Conservation (phyloP, 2,888 invertebrate species). For the Sceliomorpha sp. region DNA sequence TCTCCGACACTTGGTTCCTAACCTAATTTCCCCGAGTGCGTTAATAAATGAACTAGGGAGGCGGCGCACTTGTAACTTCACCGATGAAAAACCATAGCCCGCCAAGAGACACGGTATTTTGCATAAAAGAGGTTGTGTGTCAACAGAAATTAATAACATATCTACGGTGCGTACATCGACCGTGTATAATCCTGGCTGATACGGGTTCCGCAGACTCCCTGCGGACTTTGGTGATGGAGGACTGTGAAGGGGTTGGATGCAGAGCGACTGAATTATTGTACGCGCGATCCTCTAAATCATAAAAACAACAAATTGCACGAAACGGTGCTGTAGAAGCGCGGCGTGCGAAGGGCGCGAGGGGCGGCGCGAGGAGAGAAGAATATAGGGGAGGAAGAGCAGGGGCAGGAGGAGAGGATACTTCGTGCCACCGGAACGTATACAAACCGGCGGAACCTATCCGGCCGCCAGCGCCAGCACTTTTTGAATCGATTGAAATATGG, state of each 20-base stretch:
- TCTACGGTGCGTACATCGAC: constrained; percentile 61
- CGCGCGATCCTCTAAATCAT: constrained; percentile 71
- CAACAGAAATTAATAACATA: constrained; percentile 68
- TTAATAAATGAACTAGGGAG: too few relatives aligned
- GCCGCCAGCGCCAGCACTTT: constrained; percentile 60
- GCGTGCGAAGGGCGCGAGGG: background rate
- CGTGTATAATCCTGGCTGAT: constrained; percentile 59
- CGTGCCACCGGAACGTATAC: constrained; percentile 17
- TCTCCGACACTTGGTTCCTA: too few relatives aligned
- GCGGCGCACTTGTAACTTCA: too few relatives aligned
- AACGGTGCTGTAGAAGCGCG: constrained; percentile 44
- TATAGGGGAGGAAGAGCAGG: background rate
- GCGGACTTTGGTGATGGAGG: constrained; percentile 69
- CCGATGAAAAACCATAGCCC: too few relatives aligned
- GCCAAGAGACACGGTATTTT: constrained; percentile 10
- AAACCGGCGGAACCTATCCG: constrained; percentile 22
- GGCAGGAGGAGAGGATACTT: constrained; percentile 29
- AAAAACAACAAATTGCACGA: constrained; percentile 74
- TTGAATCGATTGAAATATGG: constrained; percentile 74
- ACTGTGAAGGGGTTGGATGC: constrained; percentile 60
- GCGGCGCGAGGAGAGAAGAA: constrained; percentile 4
- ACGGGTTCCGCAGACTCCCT: constrained; percentile 66
- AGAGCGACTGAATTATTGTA: constrained; percentile 72
- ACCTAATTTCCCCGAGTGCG: too few relatives aligned
- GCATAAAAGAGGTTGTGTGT: constrained; percentile 11